Conservation (phyloP, 64 coral and sea anemone species). For the Orbicella faveolata region DNA sequence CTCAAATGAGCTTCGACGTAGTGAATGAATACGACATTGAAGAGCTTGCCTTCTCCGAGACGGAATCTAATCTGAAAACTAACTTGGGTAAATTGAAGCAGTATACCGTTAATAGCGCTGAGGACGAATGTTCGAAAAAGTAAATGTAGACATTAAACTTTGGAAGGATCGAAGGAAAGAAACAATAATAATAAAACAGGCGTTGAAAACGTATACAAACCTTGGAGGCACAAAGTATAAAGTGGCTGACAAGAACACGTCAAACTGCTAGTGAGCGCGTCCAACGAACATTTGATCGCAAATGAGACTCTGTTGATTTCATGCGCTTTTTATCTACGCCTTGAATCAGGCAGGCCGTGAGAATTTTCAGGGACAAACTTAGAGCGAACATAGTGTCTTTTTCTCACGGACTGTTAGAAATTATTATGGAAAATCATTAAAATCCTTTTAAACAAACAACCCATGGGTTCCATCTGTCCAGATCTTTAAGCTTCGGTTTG, state of each 20-base stretch:
- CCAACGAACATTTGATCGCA: background rate
- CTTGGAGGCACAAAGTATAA: background rate
- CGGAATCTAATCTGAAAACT: background rate
- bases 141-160: constrained; percentile 2
- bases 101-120: background rate
- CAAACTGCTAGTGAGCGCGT: background rate
- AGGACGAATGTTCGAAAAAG: background rate
- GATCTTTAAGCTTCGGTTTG: background rate
- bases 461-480: constrained; percentile 21
- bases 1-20: too few species aligned
- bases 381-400: constrained; percentile 56
- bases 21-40: background rate
- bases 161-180: background rate
- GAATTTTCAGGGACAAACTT: constrained; percentile 59
- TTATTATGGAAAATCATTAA: constrained; percentile 71
- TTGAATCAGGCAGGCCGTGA: constrained; percentile 65
- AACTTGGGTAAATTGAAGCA: background rate
- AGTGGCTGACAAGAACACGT: background rate
- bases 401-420: constrained; percentile 81
- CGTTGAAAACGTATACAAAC: constrained; percentile 8
- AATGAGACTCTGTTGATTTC: background rate
- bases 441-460: constrained; percentile 50
- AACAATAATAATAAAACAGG: too few species aligned
- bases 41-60: background rate
- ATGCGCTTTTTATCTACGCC: constrained; percentile 53